These are phyloP conservation scores for Slavum lentiscoides DNA, from an alignment of 2,888 invertebrate genomes.

Conservation along the genomic window DNA sequence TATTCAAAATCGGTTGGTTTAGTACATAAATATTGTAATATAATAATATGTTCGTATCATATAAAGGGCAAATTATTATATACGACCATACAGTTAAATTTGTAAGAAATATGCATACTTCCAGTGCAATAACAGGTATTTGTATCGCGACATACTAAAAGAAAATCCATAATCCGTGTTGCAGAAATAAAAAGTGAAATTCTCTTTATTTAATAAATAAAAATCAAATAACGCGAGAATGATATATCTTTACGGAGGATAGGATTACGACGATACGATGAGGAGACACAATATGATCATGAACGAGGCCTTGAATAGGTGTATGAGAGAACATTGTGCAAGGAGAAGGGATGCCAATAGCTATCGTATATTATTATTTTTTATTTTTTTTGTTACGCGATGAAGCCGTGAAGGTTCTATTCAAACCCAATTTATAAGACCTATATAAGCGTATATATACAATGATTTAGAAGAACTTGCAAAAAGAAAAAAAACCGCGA, in stretches of 20 bases:
- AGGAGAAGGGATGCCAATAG: slow-evolving; percentile 30
- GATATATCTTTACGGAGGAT: background rate
- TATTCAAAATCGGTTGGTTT: no score
- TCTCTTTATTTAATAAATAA: background rate
- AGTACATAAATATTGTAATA: no score
- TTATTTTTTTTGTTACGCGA: slow-evolving; percentile 8
- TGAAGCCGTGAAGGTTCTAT: slow-evolving; percentile 8
- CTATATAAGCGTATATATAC: background rate
- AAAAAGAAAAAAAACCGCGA: background rate
- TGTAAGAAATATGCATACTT: no score
- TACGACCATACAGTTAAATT: no score
- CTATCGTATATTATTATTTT: background rate
- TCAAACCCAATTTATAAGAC: background rate
- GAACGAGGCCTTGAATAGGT: slow-evolving; percentile 14
- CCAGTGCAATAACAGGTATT: no score
- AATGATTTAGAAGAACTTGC: background rate
- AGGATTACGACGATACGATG: background rate
- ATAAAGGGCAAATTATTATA: no score
- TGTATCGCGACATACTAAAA: background rate
- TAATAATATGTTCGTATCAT: no score
- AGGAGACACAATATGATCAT: background rate
- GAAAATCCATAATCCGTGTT: background rate
- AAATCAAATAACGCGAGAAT: background rate
- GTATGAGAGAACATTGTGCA: background rate
- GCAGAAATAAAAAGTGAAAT: no score